Conservation (phyloP, 2,113 vertebrate genomes). For the Circaetus gallicus region DNA sequence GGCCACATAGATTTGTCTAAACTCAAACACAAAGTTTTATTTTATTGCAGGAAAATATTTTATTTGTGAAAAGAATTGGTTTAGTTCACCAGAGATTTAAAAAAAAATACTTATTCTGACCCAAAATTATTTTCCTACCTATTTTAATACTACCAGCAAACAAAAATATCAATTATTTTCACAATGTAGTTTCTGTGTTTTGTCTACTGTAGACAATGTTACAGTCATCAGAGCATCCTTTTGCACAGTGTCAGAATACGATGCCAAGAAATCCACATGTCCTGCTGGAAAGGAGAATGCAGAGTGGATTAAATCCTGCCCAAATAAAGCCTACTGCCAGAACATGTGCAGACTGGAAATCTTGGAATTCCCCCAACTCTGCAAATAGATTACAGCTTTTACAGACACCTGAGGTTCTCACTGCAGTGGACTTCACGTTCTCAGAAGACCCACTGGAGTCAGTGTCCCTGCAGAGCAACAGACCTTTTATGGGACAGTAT, state of each 20-base stretch:
- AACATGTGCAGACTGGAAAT: background rate
- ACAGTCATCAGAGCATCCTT: background rate
- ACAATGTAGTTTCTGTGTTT: background rate
- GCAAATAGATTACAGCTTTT: background rate
- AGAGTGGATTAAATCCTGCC: background rate
- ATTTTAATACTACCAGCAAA: background rate
- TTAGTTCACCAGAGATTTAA: background rate
- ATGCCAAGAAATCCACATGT: background rate
- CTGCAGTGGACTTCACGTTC: background rate
- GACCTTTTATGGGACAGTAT: background rate
- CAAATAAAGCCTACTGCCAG: background rate
- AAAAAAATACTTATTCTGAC: background rate
- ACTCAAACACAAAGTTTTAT: background rate
- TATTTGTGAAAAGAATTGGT: background rate
- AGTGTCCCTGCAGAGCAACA: background rate
- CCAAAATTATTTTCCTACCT: background rate
- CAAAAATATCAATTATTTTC: background rate
- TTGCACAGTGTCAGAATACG: background rate
- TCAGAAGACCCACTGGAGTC: background rate
- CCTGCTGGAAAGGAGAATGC: background rate
- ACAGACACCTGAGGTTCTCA: background rate
- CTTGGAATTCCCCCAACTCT: background rate
- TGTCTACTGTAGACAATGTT: constrained; percentile 7
- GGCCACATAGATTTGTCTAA: background rate
- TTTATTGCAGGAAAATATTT: background rate